These are phyloP conservation scores for Limnothrissa miodon DNA, from an alignment of 2,113 vertebrate genomes.

Conservation along the genomic window DNA sequence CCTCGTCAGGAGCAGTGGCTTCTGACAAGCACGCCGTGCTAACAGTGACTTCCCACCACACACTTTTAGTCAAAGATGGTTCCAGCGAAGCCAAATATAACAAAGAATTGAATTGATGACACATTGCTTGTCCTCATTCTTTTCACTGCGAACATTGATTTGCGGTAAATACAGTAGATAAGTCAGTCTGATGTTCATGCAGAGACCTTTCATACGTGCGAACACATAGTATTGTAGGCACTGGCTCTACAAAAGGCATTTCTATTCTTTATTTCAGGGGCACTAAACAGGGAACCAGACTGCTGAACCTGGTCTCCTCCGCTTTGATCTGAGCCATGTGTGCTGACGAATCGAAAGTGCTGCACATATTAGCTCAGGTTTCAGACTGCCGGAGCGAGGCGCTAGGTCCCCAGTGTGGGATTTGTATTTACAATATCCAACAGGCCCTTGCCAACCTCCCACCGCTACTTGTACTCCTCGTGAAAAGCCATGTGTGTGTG, in stretches of 20 bases:
- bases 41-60: neutral
- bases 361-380: too few relatives aligned
- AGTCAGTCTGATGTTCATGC: neutral
- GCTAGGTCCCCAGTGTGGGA: neutral
- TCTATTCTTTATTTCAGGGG: too few relatives aligned
- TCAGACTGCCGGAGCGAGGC: neutral
- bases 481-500: neutral
- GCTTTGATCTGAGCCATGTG: too few relatives aligned
- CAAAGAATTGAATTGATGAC: neutral
- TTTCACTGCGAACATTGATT: neutral
- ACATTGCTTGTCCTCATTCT: neutral
- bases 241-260: neutral
- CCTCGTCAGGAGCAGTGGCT: slow-evolving; percentile 2
- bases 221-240: neutral
- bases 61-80: neutral
- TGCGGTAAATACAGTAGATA: neutral
- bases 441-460: neutral
- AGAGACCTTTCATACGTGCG: too few relatives aligned
- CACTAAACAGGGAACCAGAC: too few relatives aligned
- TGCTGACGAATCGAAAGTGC: too few relatives aligned
- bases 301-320: too few relatives aligned
- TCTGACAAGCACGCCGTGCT: neutral
- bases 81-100: neutral
- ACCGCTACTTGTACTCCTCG: neutral
- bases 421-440: neutral